phyloP scores from a whole-genome alignment of 2,113 vertebrate species.

The Toxotes chatareus region DNA sequence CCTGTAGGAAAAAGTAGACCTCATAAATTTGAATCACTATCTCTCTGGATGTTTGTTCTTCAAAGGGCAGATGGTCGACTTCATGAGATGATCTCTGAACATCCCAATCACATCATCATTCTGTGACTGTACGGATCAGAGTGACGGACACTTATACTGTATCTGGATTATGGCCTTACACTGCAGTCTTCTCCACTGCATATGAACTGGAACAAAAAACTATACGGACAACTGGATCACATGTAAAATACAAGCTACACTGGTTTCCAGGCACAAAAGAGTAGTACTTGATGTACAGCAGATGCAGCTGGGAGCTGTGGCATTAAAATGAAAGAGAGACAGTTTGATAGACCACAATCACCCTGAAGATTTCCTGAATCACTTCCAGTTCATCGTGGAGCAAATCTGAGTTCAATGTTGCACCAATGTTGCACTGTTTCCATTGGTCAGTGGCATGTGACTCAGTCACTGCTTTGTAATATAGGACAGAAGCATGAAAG shows the following conservation, averaged over 20 bases:
- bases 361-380: neutral
- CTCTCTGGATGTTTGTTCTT: conserved; percentile 25
- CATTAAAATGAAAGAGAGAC: conserved; percentile 11
- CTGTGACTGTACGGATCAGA: neutral
- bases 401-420: neutral
- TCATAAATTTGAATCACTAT: neutral
- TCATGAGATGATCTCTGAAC: conserved; percentile 22
- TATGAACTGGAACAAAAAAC: conserved; percentile 32
- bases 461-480: conserved; percentile 18
- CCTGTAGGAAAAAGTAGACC: neutral
- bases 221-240: conserved; percentile 5
- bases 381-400: conserved; percentile 15
- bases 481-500: conserved; percentile 28
- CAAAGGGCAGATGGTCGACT: conserved; percentile 20
- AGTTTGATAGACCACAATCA: conserved; percentile 30
- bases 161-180: conserved; percentile 7
- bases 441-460: conserved; percentile 19
- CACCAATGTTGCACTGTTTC: neutral
- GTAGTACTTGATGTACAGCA: conserved; percentile 21
- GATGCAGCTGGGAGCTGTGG: neutral
- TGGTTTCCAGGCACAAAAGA: conserved; percentile 1
- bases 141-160: neutral
- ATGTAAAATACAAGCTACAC: neutral
- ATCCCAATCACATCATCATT: conserved; percentile 35
- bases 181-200: conserved; percentile 11